Conservation (phyloP, 2,797 vertebrate genomes). For the Typhlichthys eigenmanni region DNA sequence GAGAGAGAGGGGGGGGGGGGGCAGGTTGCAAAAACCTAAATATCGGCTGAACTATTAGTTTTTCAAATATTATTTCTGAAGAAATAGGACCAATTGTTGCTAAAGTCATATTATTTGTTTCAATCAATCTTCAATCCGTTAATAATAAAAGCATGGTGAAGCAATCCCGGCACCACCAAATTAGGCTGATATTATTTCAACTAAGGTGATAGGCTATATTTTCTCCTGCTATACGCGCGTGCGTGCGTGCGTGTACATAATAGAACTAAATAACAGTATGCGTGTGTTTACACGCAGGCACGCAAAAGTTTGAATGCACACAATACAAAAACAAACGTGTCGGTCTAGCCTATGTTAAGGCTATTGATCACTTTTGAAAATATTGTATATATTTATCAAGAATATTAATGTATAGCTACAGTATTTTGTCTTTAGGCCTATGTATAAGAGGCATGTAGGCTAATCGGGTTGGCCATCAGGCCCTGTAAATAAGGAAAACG, state of each 20-base stretch:
- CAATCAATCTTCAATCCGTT: too few species aligned
- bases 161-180: not conserved
- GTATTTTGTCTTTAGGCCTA: slow-evolving; percentile 55
- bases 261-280: not conserved
- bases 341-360: slow-evolving; percentile 40
- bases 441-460: slow-evolving; percentile 53
- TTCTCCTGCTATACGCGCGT: not conserved
- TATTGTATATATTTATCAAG: slow-evolving; percentile 68
- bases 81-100: too few species aligned
- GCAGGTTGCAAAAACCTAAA: too few species aligned
- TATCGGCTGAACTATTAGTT: too few species aligned
- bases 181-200: slow-evolving; percentile 2
- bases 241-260: not conserved
- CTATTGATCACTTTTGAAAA: slow-evolving; percentile 31
- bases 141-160: too few species aligned
- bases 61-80: too few species aligned
- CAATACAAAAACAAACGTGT: slow-evolving; percentile 52
- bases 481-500: slow-evolving; percentile 79
- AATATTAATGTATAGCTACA: slow-evolving; percentile 53
- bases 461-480: slow-evolving; percentile 73
- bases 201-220: too few species aligned
- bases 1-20: too few species aligned
- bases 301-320: slow-evolving; percentile 55
- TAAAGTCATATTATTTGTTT: not conserved
- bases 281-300: slow-evolving; percentile 1